A percentile compares a stretch with the other conserved stretches of the same genome.
Evolutionary conservation across 2,113 vertebrate genomes (phyloP).

Genomic region (Gallinago undulata): DNA sequence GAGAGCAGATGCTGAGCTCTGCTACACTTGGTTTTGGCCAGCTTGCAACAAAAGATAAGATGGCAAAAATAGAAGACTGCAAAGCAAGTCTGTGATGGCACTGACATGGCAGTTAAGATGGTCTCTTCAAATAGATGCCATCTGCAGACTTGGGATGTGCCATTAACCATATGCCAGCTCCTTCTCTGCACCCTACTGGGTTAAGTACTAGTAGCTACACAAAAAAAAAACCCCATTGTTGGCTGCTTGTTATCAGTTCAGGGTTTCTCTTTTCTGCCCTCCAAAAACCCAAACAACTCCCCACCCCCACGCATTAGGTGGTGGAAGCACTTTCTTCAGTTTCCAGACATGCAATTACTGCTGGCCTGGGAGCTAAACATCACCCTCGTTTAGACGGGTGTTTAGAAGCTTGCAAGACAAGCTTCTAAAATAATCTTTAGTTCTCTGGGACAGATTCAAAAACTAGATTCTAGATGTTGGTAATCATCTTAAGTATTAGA

Average conservation of each 20-base stretch:
- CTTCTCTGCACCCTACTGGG: not conserved
- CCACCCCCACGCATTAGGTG: not conserved
- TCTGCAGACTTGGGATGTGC: constrained; percentile 31
- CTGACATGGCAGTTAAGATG: not conserved
- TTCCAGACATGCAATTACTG: not conserved
- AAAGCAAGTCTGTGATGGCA: not conserved
- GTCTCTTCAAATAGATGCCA: constrained; percentile 25
- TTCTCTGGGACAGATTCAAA: not conserved
- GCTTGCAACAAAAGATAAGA: not conserved
- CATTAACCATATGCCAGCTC: not conserved
- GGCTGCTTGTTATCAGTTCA: not conserved
- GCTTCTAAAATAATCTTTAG: not conserved
- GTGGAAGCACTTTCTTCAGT: not conserved
- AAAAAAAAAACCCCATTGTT: not conserved
- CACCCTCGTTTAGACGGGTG: not conserved
- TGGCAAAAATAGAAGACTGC: not conserved
- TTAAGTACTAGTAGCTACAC: not conserved
- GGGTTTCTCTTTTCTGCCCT: not conserved
- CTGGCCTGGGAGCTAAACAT: not conserved
- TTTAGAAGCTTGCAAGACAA: not conserved
- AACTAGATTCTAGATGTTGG: not conserved
- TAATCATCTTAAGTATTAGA: not conserved
- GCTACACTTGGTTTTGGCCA: not conserved
- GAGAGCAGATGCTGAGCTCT: not conserved
- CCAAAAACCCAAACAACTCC: not conserved